Percentiles rank a stretch among this genome's conserved stretches.
Evolutionary conservation across 2,113 vertebrate species (phyloP).

Genomic region (Pampusana beccarii): DNA sequence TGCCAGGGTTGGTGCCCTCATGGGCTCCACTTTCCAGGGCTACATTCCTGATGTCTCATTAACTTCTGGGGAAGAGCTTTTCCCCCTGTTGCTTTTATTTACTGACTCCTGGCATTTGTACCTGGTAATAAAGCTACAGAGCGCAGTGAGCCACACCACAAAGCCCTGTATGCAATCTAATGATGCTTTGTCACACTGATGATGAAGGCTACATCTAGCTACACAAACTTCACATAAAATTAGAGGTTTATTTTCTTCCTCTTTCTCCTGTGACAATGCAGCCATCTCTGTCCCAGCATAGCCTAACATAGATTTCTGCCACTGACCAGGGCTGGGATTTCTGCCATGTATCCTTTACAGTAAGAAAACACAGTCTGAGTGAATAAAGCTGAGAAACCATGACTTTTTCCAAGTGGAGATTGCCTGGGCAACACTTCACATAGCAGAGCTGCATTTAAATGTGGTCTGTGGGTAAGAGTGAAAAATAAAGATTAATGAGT

Average conservation of each 20-base stretch:
- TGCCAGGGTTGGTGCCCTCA: background rate
- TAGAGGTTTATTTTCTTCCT: background rate
- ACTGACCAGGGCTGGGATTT: background rate
- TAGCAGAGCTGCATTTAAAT: slow-evolving; percentile 5
- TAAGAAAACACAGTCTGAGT: background rate
- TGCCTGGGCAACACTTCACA: background rate
- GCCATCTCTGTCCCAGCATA: background rate
- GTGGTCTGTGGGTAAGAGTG: background rate
- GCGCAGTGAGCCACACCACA: background rate
- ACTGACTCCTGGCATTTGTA: background rate
- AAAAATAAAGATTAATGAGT: slow-evolving; percentile 56
- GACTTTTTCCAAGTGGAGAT: background rate
- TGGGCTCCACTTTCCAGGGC: background rate
- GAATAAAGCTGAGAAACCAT: background rate
- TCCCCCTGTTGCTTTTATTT: background rate
- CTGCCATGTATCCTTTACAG: background rate
- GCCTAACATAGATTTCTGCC: background rate
- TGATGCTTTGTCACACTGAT: background rate
- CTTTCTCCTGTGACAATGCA: background rate
- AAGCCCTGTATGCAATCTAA: background rate
- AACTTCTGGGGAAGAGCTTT: background rate
- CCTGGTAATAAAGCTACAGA: background rate
- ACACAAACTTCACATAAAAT: background rate
- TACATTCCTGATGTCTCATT: background rate
- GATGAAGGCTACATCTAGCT: background rate